Base-by-base conservation (phyloP, 2,888 invertebrate genomes). In the Psylliodes chrysocephalus region DNA sequence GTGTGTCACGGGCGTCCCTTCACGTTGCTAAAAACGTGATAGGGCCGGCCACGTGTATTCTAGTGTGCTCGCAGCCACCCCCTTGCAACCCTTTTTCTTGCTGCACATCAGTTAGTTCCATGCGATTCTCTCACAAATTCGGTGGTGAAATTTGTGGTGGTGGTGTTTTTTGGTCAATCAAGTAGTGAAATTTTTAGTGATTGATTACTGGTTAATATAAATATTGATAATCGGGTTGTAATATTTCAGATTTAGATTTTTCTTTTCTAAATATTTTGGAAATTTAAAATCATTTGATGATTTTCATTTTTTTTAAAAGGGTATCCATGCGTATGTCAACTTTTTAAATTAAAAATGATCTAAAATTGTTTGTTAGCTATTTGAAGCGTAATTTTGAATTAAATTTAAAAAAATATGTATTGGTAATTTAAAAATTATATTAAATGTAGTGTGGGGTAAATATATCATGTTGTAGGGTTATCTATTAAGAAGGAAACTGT, bases 41-140 rank as follows among this genome's bases (percentile, higher is more conserved):
- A 68, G 65, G 54, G 65, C 66, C 67, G 70, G 72, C 77, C 80
- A 79, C 82, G 85, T 85, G 84, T 82, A 79, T 78, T 79, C 77
- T 80, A 75, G 70, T 73, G 80, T 81, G 83, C 74, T 81, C 79
- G 79, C 79, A 80, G 74, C 82, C 83, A 84, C 82, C 83, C 85
- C 77, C 78, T 80, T 69, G 28, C 67, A 65, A 66, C 63, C 72
- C 71, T 67, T 66, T 69, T 68, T 62, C 73, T 60, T 64, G 64
- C 63, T 61, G 61, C 53, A 57, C n/a, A n/a, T n/a, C n/a, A n/a
- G n/a, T 75, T 60, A 79, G 75, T 69, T 71, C 71, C 51, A 72
- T 78, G 55, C 73, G 82, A 79, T 82, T 80, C 82, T 83, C 78
- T 82, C 82, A 79, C 49, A 78, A 79, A 73, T 79, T 76, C 77